A percentile compares a stretch with the other conserved stretches of the same genome.
Conservation (phyloP, 2,888 invertebrate species). For the Mantis religiosa region DNA sequence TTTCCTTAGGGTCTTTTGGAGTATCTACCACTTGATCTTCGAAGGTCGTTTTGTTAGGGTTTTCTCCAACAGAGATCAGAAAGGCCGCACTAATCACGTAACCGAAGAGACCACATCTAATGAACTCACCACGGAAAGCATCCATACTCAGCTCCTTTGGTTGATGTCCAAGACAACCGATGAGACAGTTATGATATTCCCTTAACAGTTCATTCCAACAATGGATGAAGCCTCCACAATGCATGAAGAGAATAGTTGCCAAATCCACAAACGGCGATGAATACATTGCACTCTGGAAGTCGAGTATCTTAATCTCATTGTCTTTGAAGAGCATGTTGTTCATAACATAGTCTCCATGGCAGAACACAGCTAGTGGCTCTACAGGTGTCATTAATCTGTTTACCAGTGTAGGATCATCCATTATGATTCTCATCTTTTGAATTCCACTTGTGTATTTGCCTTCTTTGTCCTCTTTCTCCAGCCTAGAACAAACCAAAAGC, state of each 20-base stretch:
- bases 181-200: not conserved
- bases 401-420: not conserved
- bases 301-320: constrained; percentile 32
- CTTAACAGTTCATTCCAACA: not conserved
- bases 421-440: constrained; percentile 23
- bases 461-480: not conserved
- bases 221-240: constrained; percentile 16
- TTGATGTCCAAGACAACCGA: not conserved
- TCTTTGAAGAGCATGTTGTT: constrained; percentile 44
- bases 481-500: not conserved
- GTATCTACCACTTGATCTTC: not conserved
- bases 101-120: not conserved
- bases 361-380: constrained; percentile 37
- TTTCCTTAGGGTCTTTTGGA: not conserved
- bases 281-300: constrained; percentile 32
- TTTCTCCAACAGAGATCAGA: not conserved
- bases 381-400: not conserved
- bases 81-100: not conserved
- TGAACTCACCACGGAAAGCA: not conserved
- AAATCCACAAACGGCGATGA: constrained; percentile 43
- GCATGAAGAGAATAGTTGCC: constrained; percentile 41
- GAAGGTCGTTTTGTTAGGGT: not conserved
- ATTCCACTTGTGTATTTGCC: constrained; percentile 23
- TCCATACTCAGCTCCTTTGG: not conserved
- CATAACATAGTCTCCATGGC: constrained; percentile 44